Evolutionary conservation across 2,888 invertebrate species (phyloP).

Genomic region (Andrena marginata): DNA sequence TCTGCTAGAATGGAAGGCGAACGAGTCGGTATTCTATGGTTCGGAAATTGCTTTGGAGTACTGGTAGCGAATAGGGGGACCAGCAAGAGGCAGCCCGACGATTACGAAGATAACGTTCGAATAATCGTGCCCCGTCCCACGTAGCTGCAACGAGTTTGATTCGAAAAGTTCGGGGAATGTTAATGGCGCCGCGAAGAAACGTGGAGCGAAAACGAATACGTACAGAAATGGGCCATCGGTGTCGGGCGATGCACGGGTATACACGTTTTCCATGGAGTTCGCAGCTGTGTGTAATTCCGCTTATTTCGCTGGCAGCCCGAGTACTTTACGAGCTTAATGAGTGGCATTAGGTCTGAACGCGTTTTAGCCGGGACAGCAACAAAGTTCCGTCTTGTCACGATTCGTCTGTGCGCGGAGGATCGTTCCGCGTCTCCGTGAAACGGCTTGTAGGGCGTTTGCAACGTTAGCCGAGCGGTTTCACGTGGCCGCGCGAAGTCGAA

Average conservation of each 20-base stretch:
- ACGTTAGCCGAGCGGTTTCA: neutral
- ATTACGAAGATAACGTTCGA: conserved; percentile 32
- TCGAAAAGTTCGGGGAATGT: conserved; percentile 28
- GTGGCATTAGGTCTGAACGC: conserved; percentile 50
- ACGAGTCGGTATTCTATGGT: neutral
- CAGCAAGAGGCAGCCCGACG: conserved; percentile 13
- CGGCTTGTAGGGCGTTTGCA: conserved; percentile 10
- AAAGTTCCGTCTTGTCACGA: conserved; percentile 62
- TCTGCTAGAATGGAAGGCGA: neutral
- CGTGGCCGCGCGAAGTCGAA: neutral
- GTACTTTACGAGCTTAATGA: conserved; percentile 53
- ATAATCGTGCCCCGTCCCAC: conserved; percentile 23
- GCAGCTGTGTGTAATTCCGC: conserved; percentile 30
- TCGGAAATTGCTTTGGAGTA: neutral
- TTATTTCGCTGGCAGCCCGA: conserved; percentile 21
- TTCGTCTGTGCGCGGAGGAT: conserved; percentile 28
- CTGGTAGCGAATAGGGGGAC: neutral
- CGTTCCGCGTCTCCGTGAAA: conserved; percentile 1
- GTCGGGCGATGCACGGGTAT: conserved; percentile 10
- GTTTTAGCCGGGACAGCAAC: conserved; percentile 52
- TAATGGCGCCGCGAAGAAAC: conserved; percentile 33
- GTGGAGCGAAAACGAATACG: conserved; percentile 17
- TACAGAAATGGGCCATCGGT: conserved; percentile 3
- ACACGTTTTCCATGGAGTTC: conserved; percentile 20
- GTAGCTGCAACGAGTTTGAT: conserved; percentile 20